Evolutionary conservation across 2,797 vertebrate genomes (phyloP).

Genomic region (Gallinago stenura): DNA sequence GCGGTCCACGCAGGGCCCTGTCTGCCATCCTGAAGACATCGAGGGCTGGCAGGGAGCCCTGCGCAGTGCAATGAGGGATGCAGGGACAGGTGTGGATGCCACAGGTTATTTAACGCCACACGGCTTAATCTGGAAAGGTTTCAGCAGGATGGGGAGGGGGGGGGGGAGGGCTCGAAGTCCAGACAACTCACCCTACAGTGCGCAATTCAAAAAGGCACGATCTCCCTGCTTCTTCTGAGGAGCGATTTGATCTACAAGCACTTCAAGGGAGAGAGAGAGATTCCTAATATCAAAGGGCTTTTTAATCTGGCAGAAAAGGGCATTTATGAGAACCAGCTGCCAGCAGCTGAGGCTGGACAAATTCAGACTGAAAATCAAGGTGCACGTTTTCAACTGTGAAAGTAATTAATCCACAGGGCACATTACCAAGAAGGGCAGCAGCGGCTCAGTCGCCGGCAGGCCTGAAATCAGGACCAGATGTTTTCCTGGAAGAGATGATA

Average conservation of each 20-base stretch:
- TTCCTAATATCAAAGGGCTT: constrained; percentile 48
- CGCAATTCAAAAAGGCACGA: background rate
- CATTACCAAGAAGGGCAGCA: background rate
- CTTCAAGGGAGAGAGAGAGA: constrained; percentile 22
- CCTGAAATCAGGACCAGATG: constrained; percentile 57
- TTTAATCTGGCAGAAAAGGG: constrained; percentile 57
- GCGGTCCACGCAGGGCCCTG: fast-evolving
- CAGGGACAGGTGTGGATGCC: constrained; percentile 11
- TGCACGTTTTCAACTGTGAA: constrained; percentile 61
- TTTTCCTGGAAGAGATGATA: constrained; percentile 37
- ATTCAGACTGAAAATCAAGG: constrained; percentile 65
- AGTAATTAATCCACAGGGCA: constrained; percentile 58
- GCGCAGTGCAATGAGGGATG: background rate
- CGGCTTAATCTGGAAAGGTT: background rate
- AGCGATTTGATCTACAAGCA: constrained; percentile 35
- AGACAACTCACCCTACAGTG: background rate
- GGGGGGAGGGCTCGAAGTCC: background rate
- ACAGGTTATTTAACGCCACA: background rate
- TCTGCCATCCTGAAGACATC: background rate
- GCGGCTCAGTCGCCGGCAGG: fast-evolving
- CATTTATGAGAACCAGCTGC: constrained; percentile 63
- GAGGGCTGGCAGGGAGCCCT: background rate
- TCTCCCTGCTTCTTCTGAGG: background rate
- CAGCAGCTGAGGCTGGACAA: constrained; percentile 24
- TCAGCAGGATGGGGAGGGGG: background rate